Conservation (phyloP, 2,797 vertebrate genomes). For the Danio albolineatus region DNA sequence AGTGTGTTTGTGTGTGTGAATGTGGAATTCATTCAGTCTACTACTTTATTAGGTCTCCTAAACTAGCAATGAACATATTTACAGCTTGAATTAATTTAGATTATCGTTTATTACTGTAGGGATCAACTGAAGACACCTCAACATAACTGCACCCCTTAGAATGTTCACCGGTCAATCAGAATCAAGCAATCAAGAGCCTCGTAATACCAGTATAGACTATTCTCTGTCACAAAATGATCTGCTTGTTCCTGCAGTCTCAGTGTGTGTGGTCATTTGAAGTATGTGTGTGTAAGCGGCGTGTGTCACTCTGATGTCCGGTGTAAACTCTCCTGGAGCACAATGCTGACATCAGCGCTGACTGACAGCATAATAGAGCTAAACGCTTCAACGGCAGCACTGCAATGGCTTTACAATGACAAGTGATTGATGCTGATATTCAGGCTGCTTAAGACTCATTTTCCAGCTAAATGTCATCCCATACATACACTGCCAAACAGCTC, state of each 20-base stretch:
- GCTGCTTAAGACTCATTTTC: conserved; percentile 39
- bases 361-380: conserved; percentile 33
- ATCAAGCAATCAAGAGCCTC: too few relatives aligned
- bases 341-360: conserved; percentile 36
- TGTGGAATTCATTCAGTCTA: too few relatives aligned
- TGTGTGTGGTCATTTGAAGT: too few relatives aligned
- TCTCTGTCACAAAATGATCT: neutral
- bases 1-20: too few relatives aligned
- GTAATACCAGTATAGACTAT: neutral
- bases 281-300: conserved; percentile 18
- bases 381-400: conserved; percentile 1
- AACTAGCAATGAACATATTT: too few relatives aligned
- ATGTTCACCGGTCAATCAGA: too few relatives aligned
- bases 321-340: conserved; percentile 42
- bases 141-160: too few relatives aligned
- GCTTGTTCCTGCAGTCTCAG: neutral
- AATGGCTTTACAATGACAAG: conserved; percentile 28
- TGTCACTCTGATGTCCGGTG: conserved; percentile 23
- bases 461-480: conserved; percentile 37
- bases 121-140: too few relatives aligned
- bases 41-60: too few relatives aligned
- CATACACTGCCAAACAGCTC: conserved; percentile 22
- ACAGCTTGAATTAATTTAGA: too few relatives aligned
- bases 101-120: too few relatives aligned
- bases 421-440: conserved; percentile 38